A percentile compares a stretch with the other conserved stretches of the same genome.
Evolutionary conservation across 2,888 invertebrate genomes (phyloP).

Genomic region (Cybosia mesomella): DNA sequence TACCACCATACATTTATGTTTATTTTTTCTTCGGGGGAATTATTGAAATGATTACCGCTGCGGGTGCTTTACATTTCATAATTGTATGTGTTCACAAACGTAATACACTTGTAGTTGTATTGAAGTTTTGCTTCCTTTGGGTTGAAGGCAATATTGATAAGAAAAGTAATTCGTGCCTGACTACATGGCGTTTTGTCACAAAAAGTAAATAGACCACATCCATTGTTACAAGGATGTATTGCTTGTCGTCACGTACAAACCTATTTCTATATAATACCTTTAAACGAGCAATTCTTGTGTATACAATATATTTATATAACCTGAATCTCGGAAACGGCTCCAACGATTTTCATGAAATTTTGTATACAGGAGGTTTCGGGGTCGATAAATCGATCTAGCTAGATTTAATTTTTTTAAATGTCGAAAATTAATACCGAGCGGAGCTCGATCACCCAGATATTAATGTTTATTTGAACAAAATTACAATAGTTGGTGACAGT

Average conservation of each 20-base stretch:
- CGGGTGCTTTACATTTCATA: conserved; percentile 46
- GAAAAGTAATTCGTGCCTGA: conserved; percentile 7
- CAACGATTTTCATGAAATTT: too few species aligned
- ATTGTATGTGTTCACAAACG: neutral
- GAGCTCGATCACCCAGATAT: too few species aligned
- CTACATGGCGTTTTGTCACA: neutral
- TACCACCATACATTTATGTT: too few species aligned
- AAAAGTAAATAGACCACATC: conserved; percentile 2
- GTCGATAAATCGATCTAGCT: too few species aligned
- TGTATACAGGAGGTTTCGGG: too few species aligned
- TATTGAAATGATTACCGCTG: conserved; percentile 48
- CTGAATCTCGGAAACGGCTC: too few species aligned
- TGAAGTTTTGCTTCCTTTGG: neutral
- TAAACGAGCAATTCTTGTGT: too few species aligned
- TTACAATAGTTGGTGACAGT: neutral
- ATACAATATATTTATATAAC: too few species aligned
- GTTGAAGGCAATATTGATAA: conserved; percentile 7
- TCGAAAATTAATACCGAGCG: too few species aligned
- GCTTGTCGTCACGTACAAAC: neutral
- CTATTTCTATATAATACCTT: too few species aligned
- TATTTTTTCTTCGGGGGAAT: conserved; percentile 65
- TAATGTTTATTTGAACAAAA: neutral
- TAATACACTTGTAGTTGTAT: neutral
- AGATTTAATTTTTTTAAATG: too few species aligned
- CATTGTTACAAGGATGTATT: neutral